Evolutionary conservation across 1,140 invertebrate genomes (phyloP).

Genomic region (Oryctes rhinoceros): DNA sequence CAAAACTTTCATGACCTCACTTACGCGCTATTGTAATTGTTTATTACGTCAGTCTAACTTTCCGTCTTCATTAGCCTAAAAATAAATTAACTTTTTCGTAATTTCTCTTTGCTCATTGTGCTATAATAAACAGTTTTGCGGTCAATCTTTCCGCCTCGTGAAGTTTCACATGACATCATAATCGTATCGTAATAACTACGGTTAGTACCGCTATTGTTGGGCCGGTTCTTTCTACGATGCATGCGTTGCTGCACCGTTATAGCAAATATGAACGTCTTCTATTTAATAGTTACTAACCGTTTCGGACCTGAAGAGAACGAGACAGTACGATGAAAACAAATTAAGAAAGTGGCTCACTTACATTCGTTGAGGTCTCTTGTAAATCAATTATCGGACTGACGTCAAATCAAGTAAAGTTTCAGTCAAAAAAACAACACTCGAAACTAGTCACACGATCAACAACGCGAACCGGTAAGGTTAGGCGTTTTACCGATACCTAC

Average conservation of each 20-base stretch:
- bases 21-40: not conserved
- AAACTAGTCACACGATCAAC: not conserved
- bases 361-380: not conserved
- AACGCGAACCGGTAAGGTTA: slow-evolving; percentile 10
- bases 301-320: too few species aligned
- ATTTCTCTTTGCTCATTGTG: not conserved
- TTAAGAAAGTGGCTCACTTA: not conserved
- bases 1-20: slow-evolving; percentile 24
- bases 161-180: not conserved
- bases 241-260: not conserved
- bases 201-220: not conserved
- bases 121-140: not conserved
- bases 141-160: not conserved
- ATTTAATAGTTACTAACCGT: not conserved
- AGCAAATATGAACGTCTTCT: not conserved
- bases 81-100: slow-evolving; percentile 17
- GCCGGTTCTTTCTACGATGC: not conserved
- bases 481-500: not conserved
- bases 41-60: not conserved
- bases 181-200: not conserved
- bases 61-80: not conserved
- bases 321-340: not conserved
- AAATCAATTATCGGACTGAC: not conserved
- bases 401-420: not conserved
- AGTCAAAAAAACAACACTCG: slow-evolving; percentile 10